Conservation (phyloP, 2,797 vertebrate genomes). For the Apodemus agrarius region DNA sequence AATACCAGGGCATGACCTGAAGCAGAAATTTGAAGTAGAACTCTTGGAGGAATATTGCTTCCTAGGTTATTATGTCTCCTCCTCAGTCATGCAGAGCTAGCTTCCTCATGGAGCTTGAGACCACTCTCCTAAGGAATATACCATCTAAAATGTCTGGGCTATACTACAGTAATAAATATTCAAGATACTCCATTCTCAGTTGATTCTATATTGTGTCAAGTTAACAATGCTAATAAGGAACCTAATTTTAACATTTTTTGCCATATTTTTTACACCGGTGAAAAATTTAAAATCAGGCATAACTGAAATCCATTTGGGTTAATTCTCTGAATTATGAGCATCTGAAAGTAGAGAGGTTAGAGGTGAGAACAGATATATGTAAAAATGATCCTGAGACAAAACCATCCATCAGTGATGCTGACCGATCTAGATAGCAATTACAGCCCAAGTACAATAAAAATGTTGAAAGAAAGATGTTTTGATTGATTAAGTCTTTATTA, state of each 20-base stretch:
- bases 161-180: neutral
- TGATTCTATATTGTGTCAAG: neutral
- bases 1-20: neutral
- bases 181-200: neutral
- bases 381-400: neutral
- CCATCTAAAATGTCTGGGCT: neutral
- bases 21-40: neutral
- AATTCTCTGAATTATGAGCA: neutral
- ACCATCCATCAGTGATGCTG: neutral
- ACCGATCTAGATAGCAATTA: conserved; percentile 26
- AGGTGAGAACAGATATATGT: conserved; percentile 9
- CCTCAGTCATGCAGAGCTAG: neutral
- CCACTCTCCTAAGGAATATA: no score
- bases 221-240: neutral
- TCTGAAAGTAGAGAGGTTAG: neutral
- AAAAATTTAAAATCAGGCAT: neutral
- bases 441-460: conserved; percentile 32
- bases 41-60: neutral
- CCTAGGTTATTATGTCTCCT: neutral
- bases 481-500: conserved; percentile 57
- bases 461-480: conserved; percentile 51
- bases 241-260: neutral
- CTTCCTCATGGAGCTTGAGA: neutral
- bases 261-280: neutral
- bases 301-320: neutral